These are phyloP conservation scores for Brachystomella parvula DNA, from an alignment of 1,140 invertebrate genomes.

Conservation along the genomic window DNA sequence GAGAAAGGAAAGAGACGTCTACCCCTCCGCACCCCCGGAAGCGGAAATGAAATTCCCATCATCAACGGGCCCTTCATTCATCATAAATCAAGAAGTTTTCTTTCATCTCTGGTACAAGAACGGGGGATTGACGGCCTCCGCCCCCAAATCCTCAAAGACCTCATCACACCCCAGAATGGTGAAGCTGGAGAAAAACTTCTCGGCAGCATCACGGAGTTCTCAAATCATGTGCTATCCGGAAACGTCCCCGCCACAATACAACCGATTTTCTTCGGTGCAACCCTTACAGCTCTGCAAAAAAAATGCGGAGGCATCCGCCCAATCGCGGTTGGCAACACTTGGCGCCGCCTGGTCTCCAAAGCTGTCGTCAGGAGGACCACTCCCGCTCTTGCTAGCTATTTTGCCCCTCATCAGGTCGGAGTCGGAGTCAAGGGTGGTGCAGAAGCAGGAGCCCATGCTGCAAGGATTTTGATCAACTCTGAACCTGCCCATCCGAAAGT, in stretches of 20 bases:
- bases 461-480: background rate
- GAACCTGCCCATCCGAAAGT: background rate
- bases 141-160: slow-evolving; percentile 19
- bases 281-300: background rate
- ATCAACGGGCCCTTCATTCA: too few relatives aligned
- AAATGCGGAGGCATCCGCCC: background rate
- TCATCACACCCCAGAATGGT: background rate
- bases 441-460: background rate
- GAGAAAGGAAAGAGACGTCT: too few relatives aligned
- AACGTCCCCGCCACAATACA: background rate
- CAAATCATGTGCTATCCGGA: background rate
- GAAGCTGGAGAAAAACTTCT: background rate
- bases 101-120: too few relatives aligned
- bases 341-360: background rate
- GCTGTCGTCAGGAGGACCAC: background rate
- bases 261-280: slow-evolving; percentile 3
- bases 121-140: slow-evolving; percentile 10
- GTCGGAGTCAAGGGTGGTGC: background rate
- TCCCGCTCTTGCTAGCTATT: background rate
- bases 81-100: too few relatives aligned
- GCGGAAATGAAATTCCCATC: too few relatives aligned
- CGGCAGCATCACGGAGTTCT: background rate
- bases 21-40: too few relatives aligned
- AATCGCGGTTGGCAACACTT: slow-evolving; percentile 3
- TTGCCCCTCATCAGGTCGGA: background rate